Evolutionary conservation across 2,888 invertebrate genomes (phyloP), one percentile per base, ranked within the genome.

Genomic region (Eledone cirrhosa): DNA sequence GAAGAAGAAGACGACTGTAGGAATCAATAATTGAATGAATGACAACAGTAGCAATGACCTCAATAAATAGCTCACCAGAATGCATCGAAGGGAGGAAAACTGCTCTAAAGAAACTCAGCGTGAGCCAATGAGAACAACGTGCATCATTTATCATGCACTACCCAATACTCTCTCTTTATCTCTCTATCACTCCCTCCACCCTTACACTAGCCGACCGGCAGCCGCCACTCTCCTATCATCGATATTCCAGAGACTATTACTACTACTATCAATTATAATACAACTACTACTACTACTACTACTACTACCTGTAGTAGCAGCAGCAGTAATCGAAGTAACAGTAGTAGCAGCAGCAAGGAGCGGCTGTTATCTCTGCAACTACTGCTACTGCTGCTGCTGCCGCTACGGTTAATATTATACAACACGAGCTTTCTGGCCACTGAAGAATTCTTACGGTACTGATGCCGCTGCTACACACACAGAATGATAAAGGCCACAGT

Each of bases 11-110:
- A 76, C 24, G 76, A 76, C 29, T 47, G 47, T 22, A 48, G 76
- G 76, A 76, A 76, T 76, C 76, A 76, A 76, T 76, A 48, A 76
- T 47, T 76, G 76, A 76, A 76, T 76, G 76, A 76, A 76, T 76
- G 76, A 76, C 76, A 48, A 76, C 76, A 76, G 24, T 72, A 72
- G 72, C 72, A 72, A 72, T 76, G 76, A 76, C 76, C 76, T 76
- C 76, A 76, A 76, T 76, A 76, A 76, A 76, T 76, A 76, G 48
- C 76, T 47, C 74, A 41, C 74, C 33, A 74, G 74, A 74, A 74
- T 74, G 74, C 74, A 41, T 33, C 76, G 47, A 72, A 31, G 72
- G 41, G 72, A 72, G 41, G 27, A 72, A 72, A 31, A 41, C 33
- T 41, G 31, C 29, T 69, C 72, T 72, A 72, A 31, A 72, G 72